Evolutionary conservation across 2,113 vertebrate species (phyloP).

Genomic region (Zosterops japonicus): DNA sequence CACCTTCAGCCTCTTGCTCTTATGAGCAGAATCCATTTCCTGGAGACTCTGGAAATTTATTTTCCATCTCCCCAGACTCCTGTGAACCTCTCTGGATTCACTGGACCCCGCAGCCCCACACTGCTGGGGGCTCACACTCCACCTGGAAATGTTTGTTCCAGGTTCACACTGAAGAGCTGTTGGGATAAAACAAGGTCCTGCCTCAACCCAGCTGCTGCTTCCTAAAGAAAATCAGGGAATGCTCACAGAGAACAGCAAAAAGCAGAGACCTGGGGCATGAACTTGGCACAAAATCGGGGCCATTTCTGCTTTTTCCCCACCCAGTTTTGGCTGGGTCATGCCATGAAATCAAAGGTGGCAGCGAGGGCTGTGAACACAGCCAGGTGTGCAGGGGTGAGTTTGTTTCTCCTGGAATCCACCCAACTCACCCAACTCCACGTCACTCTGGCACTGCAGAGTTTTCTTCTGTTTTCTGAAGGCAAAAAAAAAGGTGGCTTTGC

Average conservation of each 20-base stretch:
- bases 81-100: not conserved
- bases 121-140: not conserved
- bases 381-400: not conserved
- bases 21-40: accelerated
- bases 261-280: not conserved
- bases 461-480: not conserved
- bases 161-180: not conserved
- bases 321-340: accelerated
- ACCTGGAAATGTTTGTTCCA: not conserved
- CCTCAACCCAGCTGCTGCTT: not conserved
- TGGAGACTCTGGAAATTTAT: not conserved
- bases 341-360: accelerated
- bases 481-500: not conserved
- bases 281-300: not conserved
- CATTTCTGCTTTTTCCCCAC: accelerated
- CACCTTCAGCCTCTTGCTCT: not conserved
- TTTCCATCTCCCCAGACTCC: not conserved
- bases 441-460: not conserved
- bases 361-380: not conserved
- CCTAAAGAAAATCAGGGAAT: accelerated
- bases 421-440: accelerated
- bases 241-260: not conserved
- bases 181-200: not conserved
- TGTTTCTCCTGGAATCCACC: not conserved
- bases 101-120: not conserved